Percentiles rank a stretch among this genome's conserved stretches.
Conservation (phyloP, 2,888 invertebrate species). For the Ochropacha duplaris region DNA sequence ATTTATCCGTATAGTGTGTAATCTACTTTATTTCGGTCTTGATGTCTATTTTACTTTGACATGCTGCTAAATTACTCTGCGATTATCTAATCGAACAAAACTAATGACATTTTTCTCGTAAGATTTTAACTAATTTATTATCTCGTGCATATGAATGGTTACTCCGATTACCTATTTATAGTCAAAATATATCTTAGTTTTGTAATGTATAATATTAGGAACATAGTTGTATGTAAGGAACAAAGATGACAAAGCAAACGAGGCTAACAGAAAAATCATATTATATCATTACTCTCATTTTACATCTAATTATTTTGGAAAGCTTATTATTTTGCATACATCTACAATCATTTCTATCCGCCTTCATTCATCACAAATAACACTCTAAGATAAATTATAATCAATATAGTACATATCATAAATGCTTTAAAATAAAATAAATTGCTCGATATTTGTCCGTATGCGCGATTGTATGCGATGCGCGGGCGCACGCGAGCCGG, state of each 20-base stretch:
- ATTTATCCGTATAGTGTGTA: constrained; percentile 32
- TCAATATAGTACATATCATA: no score
- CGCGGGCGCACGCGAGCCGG: constrained; percentile 62
- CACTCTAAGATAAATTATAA: no score
- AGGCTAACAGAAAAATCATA: constrained; percentile 56
- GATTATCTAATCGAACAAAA: constrained; percentile 6
- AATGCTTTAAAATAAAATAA: no score
- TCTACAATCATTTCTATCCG: neutral
- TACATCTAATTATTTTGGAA: constrained; percentile 12
- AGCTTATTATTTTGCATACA: no score
- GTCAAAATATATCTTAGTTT: constrained; percentile 66
- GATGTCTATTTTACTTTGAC: constrained; percentile 11
- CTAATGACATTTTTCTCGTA: constrained; percentile 7
- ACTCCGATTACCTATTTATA: constrained; percentile 79
- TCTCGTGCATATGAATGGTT: constrained; percentile 55
- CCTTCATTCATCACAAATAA: neutral
- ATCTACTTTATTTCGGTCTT: constrained; percentile 32
- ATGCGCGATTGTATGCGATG: constrained; percentile 33
- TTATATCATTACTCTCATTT: constrained; percentile 19
- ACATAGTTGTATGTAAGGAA: constrained; percentile 51
- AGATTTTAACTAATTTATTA: constrained; percentile 26
- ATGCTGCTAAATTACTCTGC: constrained; percentile 10
- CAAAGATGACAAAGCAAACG: constrained; percentile 71
- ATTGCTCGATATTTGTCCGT: constrained; percentile 5
- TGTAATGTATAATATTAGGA: constrained; percentile 57